phyloP scores from a whole-genome alignment of 2,888 invertebrate species.

The Junonia oenone region DNA sequence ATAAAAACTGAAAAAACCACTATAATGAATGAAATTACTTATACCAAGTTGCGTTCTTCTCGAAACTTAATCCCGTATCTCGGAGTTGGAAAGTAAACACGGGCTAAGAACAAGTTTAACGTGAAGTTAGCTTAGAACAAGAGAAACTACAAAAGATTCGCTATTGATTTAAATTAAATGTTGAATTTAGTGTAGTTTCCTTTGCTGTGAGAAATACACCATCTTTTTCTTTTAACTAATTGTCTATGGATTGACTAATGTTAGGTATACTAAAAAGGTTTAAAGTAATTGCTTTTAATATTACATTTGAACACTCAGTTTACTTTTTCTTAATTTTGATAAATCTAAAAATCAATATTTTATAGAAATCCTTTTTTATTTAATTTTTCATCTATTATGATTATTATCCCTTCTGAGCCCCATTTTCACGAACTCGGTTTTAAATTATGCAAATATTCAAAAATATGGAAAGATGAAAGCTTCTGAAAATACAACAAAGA shows the following conservation, averaged over 20 bases:
- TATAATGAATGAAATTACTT: not conserved
- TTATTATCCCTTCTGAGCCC: too few relatives aligned
- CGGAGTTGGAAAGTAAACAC: not conserved
- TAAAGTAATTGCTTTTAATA: too few relatives aligned
- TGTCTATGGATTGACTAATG: too few relatives aligned
- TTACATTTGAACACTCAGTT: too few relatives aligned
- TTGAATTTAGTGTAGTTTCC: not conserved
- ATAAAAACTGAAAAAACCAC: not conserved
- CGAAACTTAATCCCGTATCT: slow-evolving; percentile 5
- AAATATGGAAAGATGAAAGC: not conserved
- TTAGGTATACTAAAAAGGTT: too few relatives aligned
- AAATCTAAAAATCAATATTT: too few relatives aligned
- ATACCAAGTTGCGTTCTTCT: not conserved
- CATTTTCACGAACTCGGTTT: not conserved
- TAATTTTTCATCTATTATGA: too few relatives aligned
- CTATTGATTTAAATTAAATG: slow-evolving; percentile 1
- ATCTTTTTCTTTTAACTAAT: not conserved
- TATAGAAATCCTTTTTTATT: too few relatives aligned
- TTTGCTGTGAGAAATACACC: not conserved
- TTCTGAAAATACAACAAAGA: not conserved
- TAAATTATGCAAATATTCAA: not conserved
- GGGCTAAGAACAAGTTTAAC: not conserved
- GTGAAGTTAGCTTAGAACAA: not conserved
- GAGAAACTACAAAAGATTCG: slow-evolving; percentile 1
- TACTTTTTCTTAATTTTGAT: too few relatives aligned